Conservation (phyloP, 1,140 invertebrate species). For the Papilio polytes region DNA sequence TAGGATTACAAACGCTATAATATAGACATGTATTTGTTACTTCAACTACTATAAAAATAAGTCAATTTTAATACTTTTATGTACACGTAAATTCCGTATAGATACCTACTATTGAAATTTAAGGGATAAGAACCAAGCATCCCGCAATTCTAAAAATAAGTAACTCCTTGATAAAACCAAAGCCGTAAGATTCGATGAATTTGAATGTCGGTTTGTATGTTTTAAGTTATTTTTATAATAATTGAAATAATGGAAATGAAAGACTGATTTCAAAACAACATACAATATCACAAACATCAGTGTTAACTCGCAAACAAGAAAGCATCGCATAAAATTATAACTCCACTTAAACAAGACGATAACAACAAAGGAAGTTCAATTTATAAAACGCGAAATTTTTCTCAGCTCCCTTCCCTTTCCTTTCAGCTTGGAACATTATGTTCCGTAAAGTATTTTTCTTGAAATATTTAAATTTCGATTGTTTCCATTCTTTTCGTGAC, state of each 20-base stretch:
- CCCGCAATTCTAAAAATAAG: too few species aligned
- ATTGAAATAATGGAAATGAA: too few species aligned
- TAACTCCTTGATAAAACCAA: too few species aligned
- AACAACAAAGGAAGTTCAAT: slow-evolving; percentile 36
- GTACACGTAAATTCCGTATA: too few species aligned
- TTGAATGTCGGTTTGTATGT: too few species aligned
- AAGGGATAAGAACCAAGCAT: too few species aligned
- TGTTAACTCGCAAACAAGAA: slow-evolving; percentile 13
- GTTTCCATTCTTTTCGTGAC: slow-evolving; percentile 68
- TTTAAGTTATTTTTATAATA: too few species aligned
- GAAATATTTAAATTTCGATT: slow-evolving; percentile 76
- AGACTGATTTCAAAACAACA: not conserved
- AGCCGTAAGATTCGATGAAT: too few species aligned
- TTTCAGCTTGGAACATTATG: slow-evolving; percentile 50
- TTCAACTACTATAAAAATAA: not conserved
- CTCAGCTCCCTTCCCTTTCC: slow-evolving; percentile 27
- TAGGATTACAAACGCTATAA: not conserved
- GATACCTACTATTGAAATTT: too few species aligned
- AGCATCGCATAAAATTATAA: slow-evolving; percentile 29
- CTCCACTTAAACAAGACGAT: slow-evolving; percentile 40
- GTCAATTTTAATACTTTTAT: too few species aligned
- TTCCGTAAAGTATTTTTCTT: slow-evolving; percentile 58
- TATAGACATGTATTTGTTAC: not conserved
- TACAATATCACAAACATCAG: not conserved
- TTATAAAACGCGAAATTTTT: slow-evolving; percentile 34